Percentiles rank a stretch among this genome's conserved stretches.
Conservation (phyloP, 2,888 invertebrate species). For the Thymelicus acteon region DNA sequence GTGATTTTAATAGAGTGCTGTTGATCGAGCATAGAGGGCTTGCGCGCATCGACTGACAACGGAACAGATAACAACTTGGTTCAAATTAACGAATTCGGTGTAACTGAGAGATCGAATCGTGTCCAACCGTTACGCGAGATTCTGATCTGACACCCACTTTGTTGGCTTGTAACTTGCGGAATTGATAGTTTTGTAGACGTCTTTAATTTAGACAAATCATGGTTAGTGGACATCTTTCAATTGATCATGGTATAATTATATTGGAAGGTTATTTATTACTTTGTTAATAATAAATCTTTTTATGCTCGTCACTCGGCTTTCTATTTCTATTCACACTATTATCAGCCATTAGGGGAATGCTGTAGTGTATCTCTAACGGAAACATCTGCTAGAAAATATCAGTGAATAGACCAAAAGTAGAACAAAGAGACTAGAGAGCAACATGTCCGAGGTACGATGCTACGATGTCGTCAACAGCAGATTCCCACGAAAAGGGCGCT, state of each 20-base stretch:
- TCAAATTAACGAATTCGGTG: conserved; percentile 55
- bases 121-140: conserved; percentile 54
- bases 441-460: conserved; percentile 52
- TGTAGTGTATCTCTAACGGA: no score
- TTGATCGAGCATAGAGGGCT: conserved; percentile 52
- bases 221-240: conserved; percentile 2
- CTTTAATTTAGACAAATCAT: conserved; percentile 8
- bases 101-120: conserved; percentile 54
- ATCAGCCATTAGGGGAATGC: not conserved
- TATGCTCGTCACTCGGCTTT: no score
- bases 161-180: conserved; percentile 5
- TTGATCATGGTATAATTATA: not conserved
- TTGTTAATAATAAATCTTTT: not conserved
- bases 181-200: conserved; percentile 15
- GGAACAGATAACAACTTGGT: conserved; percentile 59
- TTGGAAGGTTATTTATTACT: not conserved
- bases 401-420: not conserved
- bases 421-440: conserved; percentile 6
- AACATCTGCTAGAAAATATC: not conserved
- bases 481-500: conserved; percentile 66
- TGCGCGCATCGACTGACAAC: conserved; percentile 47
- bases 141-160: conserved; percentile 26
- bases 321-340: not conserved
- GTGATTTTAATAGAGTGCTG: conserved; percentile 76
- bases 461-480: conserved; percentile 69